phyloP scores from a whole-genome alignment of 1,140 invertebrate genomes.

The Trachelipus rathkii region DNA sequence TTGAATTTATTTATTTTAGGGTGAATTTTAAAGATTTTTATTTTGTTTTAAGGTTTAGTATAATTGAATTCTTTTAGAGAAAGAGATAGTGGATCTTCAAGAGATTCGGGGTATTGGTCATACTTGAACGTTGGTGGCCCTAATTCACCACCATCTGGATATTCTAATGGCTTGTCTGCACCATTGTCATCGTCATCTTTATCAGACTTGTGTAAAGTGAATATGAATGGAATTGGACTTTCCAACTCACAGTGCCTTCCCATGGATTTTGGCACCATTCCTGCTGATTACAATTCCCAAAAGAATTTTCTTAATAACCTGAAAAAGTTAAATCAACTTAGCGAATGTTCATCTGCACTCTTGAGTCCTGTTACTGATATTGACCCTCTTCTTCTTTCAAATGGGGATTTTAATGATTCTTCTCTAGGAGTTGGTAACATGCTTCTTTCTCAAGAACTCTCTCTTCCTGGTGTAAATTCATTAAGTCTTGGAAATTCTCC shows the following conservation, averaged over 20 bases:
- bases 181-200: constrained; percentile 2
- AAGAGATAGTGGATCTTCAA: constrained; percentile 41
- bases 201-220: constrained; percentile 31
- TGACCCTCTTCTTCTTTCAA: constrained; percentile 36
- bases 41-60: too few relatives aligned
- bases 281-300: constrained; percentile 37
- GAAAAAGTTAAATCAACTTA: constrained; percentile 38
- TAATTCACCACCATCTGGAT: constrained; percentile 32
- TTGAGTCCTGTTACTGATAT: constrained; percentile 34
- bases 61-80: constrained; percentile 30
- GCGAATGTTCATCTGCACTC: constrained; percentile 30
- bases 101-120: constrained; percentile 42
- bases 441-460: constrained; percentile 30
- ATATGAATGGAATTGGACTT: constrained; percentile 26
- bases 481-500: not conserved
- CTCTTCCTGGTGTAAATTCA: not conserved
- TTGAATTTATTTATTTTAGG: too few relatives aligned
- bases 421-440: constrained; percentile 32
- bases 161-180: constrained; percentile 19
- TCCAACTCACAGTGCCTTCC: constrained; percentile 14
- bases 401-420: constrained; percentile 33
- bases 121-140: constrained; percentile 36
- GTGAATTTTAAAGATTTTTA: too few relatives aligned
- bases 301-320: constrained; percentile 44
- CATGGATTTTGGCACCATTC: constrained; percentile 32